Evolutionary conservation across 2,113 vertebrate species (phyloP).

Genomic region (Myrmecobius fasciatus): DNA sequence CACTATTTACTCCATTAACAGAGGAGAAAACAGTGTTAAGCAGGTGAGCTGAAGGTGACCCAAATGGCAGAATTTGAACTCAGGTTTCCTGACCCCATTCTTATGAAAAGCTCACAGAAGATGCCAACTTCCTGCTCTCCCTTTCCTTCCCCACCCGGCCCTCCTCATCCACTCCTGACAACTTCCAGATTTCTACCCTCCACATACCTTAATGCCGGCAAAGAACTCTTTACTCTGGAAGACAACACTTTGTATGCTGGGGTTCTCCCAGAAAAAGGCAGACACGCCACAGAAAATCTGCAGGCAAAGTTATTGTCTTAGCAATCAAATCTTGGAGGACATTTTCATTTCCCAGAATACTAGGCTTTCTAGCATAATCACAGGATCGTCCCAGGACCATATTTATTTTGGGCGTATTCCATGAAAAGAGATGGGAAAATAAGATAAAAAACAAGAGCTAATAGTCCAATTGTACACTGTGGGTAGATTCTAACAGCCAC

Average conservation of each 20-base stretch:
- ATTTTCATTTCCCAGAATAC: background rate
- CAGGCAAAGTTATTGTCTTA: conserved; percentile 42
- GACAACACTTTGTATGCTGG: conserved; percentile 81
- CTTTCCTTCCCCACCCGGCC: background rate
- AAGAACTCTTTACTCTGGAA: conserved; percentile 93
- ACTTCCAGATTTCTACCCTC: background rate
- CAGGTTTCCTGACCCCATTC: background rate
- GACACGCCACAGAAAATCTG: conserved; percentile 91
- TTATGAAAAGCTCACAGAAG: background rate
- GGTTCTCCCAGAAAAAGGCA: conserved; percentile 89
- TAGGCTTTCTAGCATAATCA: background rate
- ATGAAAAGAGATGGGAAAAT: background rate
- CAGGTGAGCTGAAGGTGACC: background rate
- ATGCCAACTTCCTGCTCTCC: background rate
- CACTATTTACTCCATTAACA: background rate
- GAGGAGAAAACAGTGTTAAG: background rate
- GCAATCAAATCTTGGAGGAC: background rate
- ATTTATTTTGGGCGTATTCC: background rate
- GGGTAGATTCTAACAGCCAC: background rate
- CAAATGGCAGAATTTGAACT: background rate
- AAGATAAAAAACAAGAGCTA: background rate
- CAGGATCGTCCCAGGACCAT: background rate
- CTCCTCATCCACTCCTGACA: background rate
- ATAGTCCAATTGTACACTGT: too few species aligned
- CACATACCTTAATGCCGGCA: conserved; percentile 90